Evolutionary conservation across 2,888 invertebrate genomes (phyloP), one percentile per base, ranked within the genome.

Genomic region (Cancer borealis): DNA sequence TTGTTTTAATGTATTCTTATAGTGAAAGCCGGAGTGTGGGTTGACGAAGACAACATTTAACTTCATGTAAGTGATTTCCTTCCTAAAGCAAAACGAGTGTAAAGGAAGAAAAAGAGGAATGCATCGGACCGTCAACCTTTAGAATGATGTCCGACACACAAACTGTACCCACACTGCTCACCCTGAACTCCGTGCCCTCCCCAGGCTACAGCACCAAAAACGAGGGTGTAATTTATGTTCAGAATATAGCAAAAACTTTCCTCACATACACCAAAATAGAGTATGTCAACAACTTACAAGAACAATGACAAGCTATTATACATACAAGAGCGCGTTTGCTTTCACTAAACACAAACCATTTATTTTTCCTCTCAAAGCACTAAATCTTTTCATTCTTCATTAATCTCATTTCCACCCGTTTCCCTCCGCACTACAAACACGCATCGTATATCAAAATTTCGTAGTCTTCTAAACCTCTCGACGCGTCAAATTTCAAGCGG

Each of bases 401-500:
- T n/a, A 73, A 73, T 73, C 73, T 73, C 73, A 10, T 73, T 73
- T 73, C n/a, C 26, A n/a, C 26, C 73, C n/a, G 8, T 73, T 26
- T 21, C 60, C 17, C 73, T 73, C 26, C n/a, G 26, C 73, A 73
- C n/a, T 73, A 73, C 73, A 73, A 73, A 73, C 73, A 73, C 26
- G 26, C 60, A 73, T 73, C n/a, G n/a, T 26, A 26, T 26, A 73
- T 84, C 84, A 30, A 84, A 84, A 84, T 39, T 39, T 84, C 84
- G 17, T 30, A 84, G 84, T 84, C 39, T 84, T 84, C 39, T 39
- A 84, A 84, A 84, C 84, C 39, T 10, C 10, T 8, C 39, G 39
- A 39, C 84, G 84, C 84, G 12, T 84, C 84, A 84, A 14, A 14
- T 84, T 84, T 39, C 84, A 84, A 84, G 84, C 84, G 39, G 73